A percentile compares a stretch with the other conserved stretches of the same genome.
Conservation (phyloP, 2,113 vertebrate species). For the Hippolais icterina region DNA sequence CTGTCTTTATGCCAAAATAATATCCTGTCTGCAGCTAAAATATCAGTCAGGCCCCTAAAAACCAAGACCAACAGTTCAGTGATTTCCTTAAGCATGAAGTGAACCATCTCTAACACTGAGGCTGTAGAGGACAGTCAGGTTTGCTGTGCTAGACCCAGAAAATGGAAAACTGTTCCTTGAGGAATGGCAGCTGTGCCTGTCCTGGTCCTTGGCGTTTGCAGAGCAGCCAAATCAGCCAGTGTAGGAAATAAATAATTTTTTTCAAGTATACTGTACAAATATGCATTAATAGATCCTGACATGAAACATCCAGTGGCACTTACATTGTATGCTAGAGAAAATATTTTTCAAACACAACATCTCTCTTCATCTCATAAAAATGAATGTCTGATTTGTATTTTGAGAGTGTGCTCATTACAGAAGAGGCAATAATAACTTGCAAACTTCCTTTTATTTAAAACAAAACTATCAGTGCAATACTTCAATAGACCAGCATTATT, state of each 20-base stretch:
- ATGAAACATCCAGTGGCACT: background rate
- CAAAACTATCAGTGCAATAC: background rate
- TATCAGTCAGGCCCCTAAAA: background rate
- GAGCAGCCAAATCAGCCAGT: background rate
- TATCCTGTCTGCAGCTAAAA: background rate
- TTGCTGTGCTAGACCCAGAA: background rate
- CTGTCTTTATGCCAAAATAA: background rate
- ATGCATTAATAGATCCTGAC: background rate
- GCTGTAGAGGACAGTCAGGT: background rate
- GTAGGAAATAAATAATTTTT: background rate
- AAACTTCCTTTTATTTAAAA: slow-evolving; percentile 8
- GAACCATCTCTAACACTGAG: background rate
- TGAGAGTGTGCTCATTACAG: background rate
- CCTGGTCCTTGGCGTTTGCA: background rate
- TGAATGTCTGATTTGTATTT: background rate
- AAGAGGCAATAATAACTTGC: background rate
- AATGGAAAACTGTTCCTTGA: background rate
- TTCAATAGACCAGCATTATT: background rate
- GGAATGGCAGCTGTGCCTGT: background rate
- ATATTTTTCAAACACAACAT: background rate
- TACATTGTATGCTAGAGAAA: background rate
- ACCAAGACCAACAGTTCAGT: background rate
- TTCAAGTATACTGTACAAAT: background rate
- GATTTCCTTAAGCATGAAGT: background rate
- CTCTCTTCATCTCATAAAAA: background rate